Evolutionary conservation across 2,888 invertebrate genomes (phyloP), one percentile per base, ranked within the genome.

Genomic region (Sesia apiformis): DNA sequence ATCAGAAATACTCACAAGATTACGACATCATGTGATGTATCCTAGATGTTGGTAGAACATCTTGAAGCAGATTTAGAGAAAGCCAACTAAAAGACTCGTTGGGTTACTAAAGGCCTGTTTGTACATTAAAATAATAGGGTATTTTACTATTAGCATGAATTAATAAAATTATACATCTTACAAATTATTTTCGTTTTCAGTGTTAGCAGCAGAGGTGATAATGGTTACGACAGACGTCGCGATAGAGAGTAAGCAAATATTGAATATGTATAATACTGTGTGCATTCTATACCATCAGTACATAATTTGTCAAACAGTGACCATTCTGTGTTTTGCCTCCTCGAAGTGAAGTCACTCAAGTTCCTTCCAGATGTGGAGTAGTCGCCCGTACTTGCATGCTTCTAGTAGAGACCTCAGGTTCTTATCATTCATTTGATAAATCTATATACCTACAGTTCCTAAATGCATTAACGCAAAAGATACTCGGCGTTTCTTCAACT

Each of bases 211-310:
- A 76, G 90, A 65, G 82, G 88, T 39, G 89, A 90, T 66, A 89
- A 87, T 58, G 89, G 90, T n/a, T 88, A 90, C 72, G 91, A 82
- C 66, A 85, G 78, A 66, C 90, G 79, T 65, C 80, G 78, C 62
- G 89, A 90, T 59, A 83, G 92, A 87, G 92, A 92, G 92, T 92
- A 73, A 90, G 92, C 90, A 60, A 54, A 50, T 5, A 50, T 23
- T 23, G 23, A 23, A 23, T 23, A 23, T 23, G 23, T 23, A 23
- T 23, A 23, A 23, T 23, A 23, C 23, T 38, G 4, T 38, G 38
- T 38, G 5, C 39, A 5, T 23, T 23, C 23, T 23, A 23, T 23
- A 23, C 23, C 23, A 23, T 23, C 23, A 23, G 23, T 23, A 23
- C 23, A 23, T 23, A 23, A 23, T 23, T 23, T 23, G 23, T 23